Evolutionary conservation across 2,797 vertebrate species (phyloP), one percentile per base, ranked within the genome.

Genomic region (Lutjanus campechanus): DNA sequence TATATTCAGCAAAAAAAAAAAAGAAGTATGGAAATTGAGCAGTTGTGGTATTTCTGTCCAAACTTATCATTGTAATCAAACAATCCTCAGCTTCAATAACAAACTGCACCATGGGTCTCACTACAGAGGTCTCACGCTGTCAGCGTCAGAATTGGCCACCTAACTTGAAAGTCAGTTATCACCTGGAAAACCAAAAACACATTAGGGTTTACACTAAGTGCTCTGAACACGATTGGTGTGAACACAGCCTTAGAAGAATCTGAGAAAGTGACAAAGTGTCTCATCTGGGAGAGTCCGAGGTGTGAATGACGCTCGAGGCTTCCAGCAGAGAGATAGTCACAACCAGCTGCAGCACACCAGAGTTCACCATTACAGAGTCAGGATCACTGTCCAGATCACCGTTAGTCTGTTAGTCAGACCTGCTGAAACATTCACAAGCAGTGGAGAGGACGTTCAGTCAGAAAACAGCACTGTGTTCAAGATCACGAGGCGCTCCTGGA

Each of bases 281-380:
- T 84, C 86, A 78, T 85, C 68, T 83, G 67, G 71, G 50, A 67
- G 63, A 82, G 66, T 65, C 56, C 40, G 77, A 80, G 73, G 85
- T 86, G 84, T 54, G 70, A 88, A 82, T 54, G 61, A 72, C 2
- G 67, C 64, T 47, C 0, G 43, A 79, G 44, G 78, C 70, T 74
- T 66, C 67, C 29, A 36, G 51, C 59, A 56, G 63, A 59, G 49
- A 63, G 66, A 22, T 54, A 43, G 58, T 50, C 29, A 25, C 75
- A 46, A 16, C 51, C 55, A 73, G 71, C 82, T 76, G 79, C 58
- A 46, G 59, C 69, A 58, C 58, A 51, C 54, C 20, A 2, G 16
- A 59, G 40, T 75, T 64, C 56, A 51, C 65, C 62, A 49, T 55
- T 1, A 56, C 68, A 44, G 44, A 25, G 51, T 47, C 51, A 68